Percentiles rank a stretch among this genome's conserved stretches.
Conservation (phyloP, 2,797 vertebrate species). For the Clarias pachynema region DNA sequence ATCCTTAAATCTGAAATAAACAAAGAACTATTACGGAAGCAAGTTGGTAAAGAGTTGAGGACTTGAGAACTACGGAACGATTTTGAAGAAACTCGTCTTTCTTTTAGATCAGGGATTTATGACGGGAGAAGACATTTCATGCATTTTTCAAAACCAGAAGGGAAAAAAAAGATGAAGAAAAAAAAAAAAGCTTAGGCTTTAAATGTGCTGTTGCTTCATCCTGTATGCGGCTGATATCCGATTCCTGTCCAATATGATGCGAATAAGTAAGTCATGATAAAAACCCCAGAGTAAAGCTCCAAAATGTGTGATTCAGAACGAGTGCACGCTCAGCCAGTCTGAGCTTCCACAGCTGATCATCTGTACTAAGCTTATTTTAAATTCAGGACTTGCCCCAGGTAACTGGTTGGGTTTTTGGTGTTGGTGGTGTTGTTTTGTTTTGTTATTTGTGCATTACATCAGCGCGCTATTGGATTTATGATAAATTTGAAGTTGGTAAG, state of each 20-base stretch:
- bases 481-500: not conserved
- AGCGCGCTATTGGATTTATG: not conserved
- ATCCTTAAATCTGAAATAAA: not conserved
- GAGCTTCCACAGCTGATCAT: slow-evolving; percentile 7
- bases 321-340: not conserved
- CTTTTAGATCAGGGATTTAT: not conserved
- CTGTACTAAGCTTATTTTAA: not conserved
- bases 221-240: not conserved
- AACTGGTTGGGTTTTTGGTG: not conserved
- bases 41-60: not conserved
- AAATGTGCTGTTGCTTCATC: not conserved
- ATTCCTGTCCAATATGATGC: not conserved
- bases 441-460: not conserved
- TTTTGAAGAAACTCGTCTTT: not conserved
- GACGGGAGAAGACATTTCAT: not conserved
- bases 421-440: no score
- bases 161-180: no score
- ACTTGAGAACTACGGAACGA: not conserved
- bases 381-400: not conserved
- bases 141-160: not conserved
- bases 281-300: not conserved
- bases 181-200: not conserved
- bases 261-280: not conserved
- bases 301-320: not conserved
- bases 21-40: not conserved